Conservation (phyloP, 2,113 vertebrate genomes). For the Cervus canadensis region DNA sequence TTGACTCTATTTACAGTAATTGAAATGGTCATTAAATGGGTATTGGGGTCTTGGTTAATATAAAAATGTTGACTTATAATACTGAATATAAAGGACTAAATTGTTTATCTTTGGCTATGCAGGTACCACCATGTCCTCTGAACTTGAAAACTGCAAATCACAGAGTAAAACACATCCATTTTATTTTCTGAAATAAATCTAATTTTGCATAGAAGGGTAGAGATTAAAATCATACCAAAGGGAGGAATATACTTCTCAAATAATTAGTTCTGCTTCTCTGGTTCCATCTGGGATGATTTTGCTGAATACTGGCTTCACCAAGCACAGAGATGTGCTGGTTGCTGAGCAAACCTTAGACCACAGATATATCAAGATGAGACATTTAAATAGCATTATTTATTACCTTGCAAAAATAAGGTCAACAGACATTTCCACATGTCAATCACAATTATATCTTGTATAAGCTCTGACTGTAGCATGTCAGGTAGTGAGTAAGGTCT, state of each 20-base stretch:
- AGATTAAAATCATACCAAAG: slow-evolving; percentile 45
- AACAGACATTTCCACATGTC: not conserved
- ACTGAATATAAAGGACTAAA: not conserved
- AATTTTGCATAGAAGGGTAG: not conserved
- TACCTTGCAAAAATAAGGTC: not conserved
- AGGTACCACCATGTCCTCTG: not conserved
- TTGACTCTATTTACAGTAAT: not conserved
- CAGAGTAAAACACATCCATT: not conserved
- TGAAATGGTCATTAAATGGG: not conserved
- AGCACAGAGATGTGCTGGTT: not conserved
- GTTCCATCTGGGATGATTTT: slow-evolving; percentile 47
- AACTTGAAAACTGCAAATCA: slow-evolving; percentile 36
- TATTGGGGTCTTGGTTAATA: not conserved
- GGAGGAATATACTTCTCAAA: slow-evolving; percentile 6
- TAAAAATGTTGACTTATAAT: not conserved
- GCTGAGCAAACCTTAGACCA: not conserved
- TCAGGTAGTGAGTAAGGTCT: too few relatives aligned
- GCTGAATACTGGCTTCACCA: slow-evolving; percentile 36
- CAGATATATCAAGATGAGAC: not conserved
- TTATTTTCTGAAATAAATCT: slow-evolving; percentile 25
- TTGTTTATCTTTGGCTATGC: not conserved
- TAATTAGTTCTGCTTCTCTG: slow-evolving; percentile 51
- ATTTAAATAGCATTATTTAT: not conserved
- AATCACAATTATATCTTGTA: not conserved
- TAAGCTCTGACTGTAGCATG: not conserved